Evolutionary conservation across 2,888 invertebrate genomes (phyloP), one percentile per base, ranked within the genome.

Genomic region (Aricia artaxerxes): DNA sequence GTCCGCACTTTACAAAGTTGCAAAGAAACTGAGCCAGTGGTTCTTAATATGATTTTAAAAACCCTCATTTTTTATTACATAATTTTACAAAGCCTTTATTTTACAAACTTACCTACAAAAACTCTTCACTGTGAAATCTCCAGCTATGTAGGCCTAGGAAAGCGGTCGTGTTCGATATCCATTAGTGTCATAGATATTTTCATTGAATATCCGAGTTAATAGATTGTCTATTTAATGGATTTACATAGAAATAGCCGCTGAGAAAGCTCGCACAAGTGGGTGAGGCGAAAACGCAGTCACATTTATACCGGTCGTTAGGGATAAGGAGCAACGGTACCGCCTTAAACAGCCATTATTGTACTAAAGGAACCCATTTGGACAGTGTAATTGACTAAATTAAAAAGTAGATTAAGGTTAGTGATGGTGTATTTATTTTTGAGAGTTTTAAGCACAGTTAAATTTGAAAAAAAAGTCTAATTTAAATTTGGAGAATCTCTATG

Each of bases 191-290:
- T 53, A 49, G 9, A 75, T 75, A 73, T 44, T 73, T 44, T 75
- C 75, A 75, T 75, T 49, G 53, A 31, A 49, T 75, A 53, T 44
- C 49, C 49, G 49, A 76, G 53, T 75, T 57, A 13, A 31, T 53
- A 76, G 53, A 57, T 76, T 53, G 76, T 53, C 76, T 57, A 76
- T 76, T 76, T 57, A 76, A 76, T 49, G 76, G 76, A 76, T 76
- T 76, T 57, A 53, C 76, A 76, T 76, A 76, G 76, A 76, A 35
- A 76, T 76, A 35, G 57, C 35, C 13, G 13, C 5, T 35, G 76
- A 76, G 76, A 76, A 76, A 76, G 76, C 53, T 49, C 31, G 31
- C 31, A 13, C 57, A 57, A 76, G 35, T 57, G 57, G 76, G 53
- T 57, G 49, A 75, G 49, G 75, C 49, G 4, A 24, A n/a, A 44